A percentile compares a stretch with the other conserved stretches of the same genome.
These are phyloP conservation scores for Scarus forsteni DNA, from an alignment of 2,797 vertebrate species.

Conservation along the genomic window DNA sequence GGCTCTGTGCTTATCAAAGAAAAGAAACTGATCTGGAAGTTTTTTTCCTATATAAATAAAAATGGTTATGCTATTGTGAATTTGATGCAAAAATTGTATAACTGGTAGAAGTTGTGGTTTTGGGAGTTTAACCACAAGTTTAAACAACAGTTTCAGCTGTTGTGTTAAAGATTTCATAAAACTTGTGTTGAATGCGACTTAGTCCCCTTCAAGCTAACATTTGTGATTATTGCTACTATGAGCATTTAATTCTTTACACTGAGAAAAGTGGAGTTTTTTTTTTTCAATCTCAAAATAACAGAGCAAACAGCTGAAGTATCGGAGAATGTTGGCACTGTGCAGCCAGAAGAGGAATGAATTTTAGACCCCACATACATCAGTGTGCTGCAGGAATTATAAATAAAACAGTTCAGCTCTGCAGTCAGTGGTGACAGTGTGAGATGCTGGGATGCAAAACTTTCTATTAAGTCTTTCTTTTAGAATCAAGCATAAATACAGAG, in stretches of 20 bases:
- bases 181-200: not conserved
- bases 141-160: too few relatives aligned
- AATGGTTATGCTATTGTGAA: too few relatives aligned
- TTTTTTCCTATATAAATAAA: too few relatives aligned
- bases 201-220: not conserved
- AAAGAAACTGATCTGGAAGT: too few relatives aligned
- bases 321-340: conserved; percentile 18
- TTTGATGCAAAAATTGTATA: too few relatives aligned
- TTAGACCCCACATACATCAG: not conserved
- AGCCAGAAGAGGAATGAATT: not conserved
- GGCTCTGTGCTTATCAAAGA: too few relatives aligned
- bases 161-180: conserved; percentile 6
- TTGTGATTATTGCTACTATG: conserved; percentile 33
- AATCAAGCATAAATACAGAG: too few relatives aligned
- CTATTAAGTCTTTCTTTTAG: not conserved
- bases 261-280: conserved; percentile 30
- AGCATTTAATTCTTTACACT: conserved; percentile 15
- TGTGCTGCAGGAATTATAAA: not conserved
- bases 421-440: not conserved
- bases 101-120: too few relatives aligned
- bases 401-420: conserved; percentile 4
- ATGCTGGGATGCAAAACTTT: not conserved
- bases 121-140: too few relatives aligned
- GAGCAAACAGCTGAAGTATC: conserved; percentile 30
- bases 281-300: conserved; percentile 33